Conservation (phyloP, 2,888 invertebrate species). For the Trypoxylon attenuatum region DNA sequence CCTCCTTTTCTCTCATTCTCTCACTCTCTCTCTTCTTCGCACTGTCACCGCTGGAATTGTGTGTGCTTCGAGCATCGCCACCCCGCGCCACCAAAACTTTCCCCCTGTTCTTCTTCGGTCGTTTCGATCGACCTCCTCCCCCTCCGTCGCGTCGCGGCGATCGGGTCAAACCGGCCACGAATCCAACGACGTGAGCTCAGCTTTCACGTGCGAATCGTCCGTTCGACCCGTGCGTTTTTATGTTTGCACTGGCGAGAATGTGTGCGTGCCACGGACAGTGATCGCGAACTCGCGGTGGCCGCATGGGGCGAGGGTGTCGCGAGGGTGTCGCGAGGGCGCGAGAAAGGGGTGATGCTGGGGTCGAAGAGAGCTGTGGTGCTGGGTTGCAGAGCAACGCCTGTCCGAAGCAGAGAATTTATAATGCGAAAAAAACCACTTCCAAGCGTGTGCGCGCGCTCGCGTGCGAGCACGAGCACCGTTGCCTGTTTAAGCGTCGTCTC, state of each 20-base stretch:
- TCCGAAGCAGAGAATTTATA: constrained; percentile 67
- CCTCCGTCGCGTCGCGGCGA: constrained; percentile 3
- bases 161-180: constrained; percentile 27
- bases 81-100: constrained; percentile 20
- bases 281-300: not conserved
- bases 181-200: constrained; percentile 48
- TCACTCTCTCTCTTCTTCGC: no score
- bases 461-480: constrained; percentile 37
- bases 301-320: not conserved
- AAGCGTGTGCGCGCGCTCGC: no score
- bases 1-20: no score
- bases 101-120: constrained; percentile 34
- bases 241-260: constrained; percentile 3
- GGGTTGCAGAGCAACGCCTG: constrained; percentile 47
- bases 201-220: constrained; percentile 46
- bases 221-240: constrained; percentile 27
- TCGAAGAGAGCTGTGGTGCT: constrained; percentile 39
- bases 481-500: constrained; percentile 46
- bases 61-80: no score
- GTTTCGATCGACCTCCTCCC: constrained; percentile 7
- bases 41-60: no score
- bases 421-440: constrained; percentile 60
- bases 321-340: constrained; percentile 1
- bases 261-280: not conserved
- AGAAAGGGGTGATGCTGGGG: constrained; percentile 24